Base-by-base conservation (phyloP, 2,797 vertebrate species). In the Percopsis omiscomaycus region DNA sequence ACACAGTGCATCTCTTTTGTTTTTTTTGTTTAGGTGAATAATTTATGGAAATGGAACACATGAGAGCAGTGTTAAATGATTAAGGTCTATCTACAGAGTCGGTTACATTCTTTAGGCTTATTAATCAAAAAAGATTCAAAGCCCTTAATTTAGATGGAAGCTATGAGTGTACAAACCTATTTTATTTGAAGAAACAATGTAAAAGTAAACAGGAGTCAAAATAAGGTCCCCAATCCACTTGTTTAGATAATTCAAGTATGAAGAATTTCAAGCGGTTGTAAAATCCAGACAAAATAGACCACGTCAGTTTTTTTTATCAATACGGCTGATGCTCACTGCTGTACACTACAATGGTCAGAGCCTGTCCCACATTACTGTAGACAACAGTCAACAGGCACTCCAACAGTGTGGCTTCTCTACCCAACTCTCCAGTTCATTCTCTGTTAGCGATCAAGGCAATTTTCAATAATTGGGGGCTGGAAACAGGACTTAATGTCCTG, bases 71-170 rank as follows among this genome's bases (percentile, higher is more conserved):
- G 52, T 71, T 75, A 65, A 81, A 72, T 61, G 61, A 77, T 68
- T 52, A 50, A 68, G 79, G 79, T 84, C 67, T 67, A 75, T 53
- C 77, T 71, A 56, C 68, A 74, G 59, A 78, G 79, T 74, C 63
- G 11, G 75, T 83, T 80, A 87, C 86, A 89, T 85, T 89, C 85
- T 79, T 82, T 71, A 69, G 76, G 81, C 78, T 73, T 55, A 66
- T 72, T 69, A 70, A 69, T 81, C 74, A 85, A 83, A 81, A 77
- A 49, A 66, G 61, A 69, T 73, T 66, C 62, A 67, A 68, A 75
- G 68, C 58, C 69, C 50, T 22, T 44, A 60, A 74, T 73, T 64
- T 64, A 62, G 59, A 57, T 48, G 52, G 14, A 32, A 56, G 54
- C 15, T 55, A 59, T 59, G 61, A 60, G 77, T 73, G 48, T 71